These are phyloP conservation scores for Loris lydekkerianus DNA, from an alignment of 2,797 vertebrate species.

Conservation along the genomic window DNA sequence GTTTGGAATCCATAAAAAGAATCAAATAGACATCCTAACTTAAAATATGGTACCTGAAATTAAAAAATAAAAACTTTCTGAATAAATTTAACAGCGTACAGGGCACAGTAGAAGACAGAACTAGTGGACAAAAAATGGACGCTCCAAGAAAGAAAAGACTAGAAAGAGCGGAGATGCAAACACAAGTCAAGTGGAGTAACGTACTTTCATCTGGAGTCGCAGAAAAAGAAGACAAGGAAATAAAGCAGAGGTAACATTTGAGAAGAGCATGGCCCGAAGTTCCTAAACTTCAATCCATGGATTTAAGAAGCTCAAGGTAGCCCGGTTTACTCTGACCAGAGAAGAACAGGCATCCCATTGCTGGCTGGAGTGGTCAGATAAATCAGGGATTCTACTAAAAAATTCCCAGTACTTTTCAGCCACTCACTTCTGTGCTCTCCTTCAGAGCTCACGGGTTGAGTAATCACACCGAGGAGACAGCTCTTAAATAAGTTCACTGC, in stretches of 20 bases:
- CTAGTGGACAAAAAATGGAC: background rate
- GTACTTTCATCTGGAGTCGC: background rate
- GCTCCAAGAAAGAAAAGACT: background rate
- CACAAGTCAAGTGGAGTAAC: rapidly evolving
- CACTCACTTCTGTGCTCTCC: background rate
- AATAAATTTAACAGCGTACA: background rate
- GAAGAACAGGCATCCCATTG: background rate
- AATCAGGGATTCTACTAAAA: too few relatives aligned
- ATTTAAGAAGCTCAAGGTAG: background rate
- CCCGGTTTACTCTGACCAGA: background rate
- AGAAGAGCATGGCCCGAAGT: background rate
- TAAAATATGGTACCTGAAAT: background rate
- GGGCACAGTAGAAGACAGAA: too few relatives aligned
- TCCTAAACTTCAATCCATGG: background rate
- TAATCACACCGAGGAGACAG: background rate
- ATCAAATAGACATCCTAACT: background rate
- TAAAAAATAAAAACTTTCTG: background rate
- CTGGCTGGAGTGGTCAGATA: background rate
- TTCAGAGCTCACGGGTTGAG: background rate
- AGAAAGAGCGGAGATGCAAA: background rate
- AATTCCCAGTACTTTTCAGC: background rate
- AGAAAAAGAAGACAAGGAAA: background rate
- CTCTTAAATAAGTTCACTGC: background rate
- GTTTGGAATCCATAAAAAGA: background rate
- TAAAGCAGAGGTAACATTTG: background rate